Evolutionary conservation across 2,888 invertebrate species (phyloP).

Genomic region (Apocheima hispidaria): DNA sequence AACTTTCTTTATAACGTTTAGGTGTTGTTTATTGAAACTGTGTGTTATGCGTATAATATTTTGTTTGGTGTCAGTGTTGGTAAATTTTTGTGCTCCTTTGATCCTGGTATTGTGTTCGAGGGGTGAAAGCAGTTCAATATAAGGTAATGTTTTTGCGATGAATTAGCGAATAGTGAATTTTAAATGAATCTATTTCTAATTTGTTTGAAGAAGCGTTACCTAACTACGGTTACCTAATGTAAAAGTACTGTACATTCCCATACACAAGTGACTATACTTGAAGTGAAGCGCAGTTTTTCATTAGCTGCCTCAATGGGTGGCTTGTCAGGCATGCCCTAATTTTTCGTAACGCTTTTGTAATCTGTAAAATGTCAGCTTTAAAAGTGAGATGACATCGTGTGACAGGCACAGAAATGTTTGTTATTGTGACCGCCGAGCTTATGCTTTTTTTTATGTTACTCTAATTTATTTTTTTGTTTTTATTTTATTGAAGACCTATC

Average conservation of each 20-base stretch:
- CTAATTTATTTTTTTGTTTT: too few species aligned
- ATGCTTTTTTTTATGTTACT: neutral
- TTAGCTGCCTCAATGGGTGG: slow-evolving; percentile 24
- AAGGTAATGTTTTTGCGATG: slow-evolving; percentile 57
- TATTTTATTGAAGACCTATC: too few species aligned
- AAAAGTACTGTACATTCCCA: slow-evolving; percentile 1
- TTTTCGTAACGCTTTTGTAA: slow-evolving; percentile 16
- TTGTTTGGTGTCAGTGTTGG: slow-evolving; percentile 69
- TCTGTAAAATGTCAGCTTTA: slow-evolving; percentile 16
- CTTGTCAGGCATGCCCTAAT: slow-evolving; percentile 32
- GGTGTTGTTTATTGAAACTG: slow-evolving; percentile 50
- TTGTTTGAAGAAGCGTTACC: neutral
- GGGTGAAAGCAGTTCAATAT: slow-evolving; percentile 57
- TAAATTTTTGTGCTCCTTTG: slow-evolving; percentile 67
- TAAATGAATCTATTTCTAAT: too few species aligned
- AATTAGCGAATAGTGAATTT: neutral
- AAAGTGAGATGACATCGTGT: neutral
- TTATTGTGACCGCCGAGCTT: neutral
- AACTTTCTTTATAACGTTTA: slow-evolving; percentile 46
- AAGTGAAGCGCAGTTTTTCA: slow-evolving; percentile 27
- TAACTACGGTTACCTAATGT: slow-evolving; percentile 14
- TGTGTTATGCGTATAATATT: slow-evolving; percentile 52
- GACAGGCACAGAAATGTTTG: slow-evolving; percentile 15
- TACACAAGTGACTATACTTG: slow-evolving; percentile 1
- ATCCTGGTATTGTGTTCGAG: slow-evolving; percentile 54